These are phyloP conservation scores for Macrostomum lignano DNA, from an alignment of 1,140 invertebrate genomes.

Conservation along the genomic window DNA sequence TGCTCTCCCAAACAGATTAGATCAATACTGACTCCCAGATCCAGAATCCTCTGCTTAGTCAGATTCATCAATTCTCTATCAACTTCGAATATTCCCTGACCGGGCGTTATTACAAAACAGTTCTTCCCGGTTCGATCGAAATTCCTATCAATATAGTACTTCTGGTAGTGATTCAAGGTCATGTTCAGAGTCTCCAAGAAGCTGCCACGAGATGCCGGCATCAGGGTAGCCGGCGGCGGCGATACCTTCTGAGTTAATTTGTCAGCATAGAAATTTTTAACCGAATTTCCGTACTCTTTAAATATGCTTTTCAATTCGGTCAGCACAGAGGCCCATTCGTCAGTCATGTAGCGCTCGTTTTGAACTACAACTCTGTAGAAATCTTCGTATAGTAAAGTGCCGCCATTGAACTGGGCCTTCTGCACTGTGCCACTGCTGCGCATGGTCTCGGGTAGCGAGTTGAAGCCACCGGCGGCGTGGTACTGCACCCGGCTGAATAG, in stretches of 20 bases:
- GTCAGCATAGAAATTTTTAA: too few species aligned
- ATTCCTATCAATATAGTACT: conserved; percentile 79
- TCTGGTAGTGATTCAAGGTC: conserved; percentile 88
- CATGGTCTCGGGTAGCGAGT: too few species aligned
- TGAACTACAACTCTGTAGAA: conserved; percentile 86
- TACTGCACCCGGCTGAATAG: conserved; percentile 86
- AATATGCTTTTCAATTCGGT: conserved; percentile 56
- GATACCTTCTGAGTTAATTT: conserved; percentile 39
- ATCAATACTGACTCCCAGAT: conserved; percentile 47
- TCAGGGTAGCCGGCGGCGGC: conserved; percentile 25
- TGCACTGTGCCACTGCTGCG: too few species aligned
- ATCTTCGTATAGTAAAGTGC: conserved; percentile 97
- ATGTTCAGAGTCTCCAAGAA: conserved; percentile 93
- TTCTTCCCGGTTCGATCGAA: conserved; percentile 90
- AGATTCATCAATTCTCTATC: conserved; percentile 83
- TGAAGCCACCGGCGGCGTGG: too few species aligned
- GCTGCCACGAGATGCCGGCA: conserved; percentile 42
- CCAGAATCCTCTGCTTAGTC: conserved; percentile 89
- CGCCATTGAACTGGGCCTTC: too few species aligned
- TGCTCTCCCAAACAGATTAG: conserved; percentile 96
- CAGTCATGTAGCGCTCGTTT: conserved; percentile 57
- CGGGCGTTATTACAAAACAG: conserved; percentile 83
- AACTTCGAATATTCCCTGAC: conserved; percentile 77
- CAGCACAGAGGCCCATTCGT: conserved; percentile 73
- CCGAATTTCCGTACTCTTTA: conserved; percentile 63